Base-by-base conservation (phyloP, 2,113 vertebrate genomes). In the Caloenas nicobarica region DNA sequence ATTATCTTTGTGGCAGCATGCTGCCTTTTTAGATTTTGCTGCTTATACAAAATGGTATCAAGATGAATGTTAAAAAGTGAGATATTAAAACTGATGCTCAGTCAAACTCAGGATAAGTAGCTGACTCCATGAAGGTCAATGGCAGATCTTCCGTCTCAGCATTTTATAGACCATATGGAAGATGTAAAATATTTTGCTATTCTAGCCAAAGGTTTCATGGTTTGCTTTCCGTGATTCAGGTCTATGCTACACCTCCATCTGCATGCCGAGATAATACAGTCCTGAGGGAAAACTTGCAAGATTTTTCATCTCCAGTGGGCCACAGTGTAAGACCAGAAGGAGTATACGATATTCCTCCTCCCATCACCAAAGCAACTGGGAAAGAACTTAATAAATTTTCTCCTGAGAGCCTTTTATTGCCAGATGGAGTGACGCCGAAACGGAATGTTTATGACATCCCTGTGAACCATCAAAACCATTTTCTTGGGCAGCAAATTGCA, bases 291-390 rank as follows among this genome's bases (percentile, higher is more conserved):
- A 98, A 98, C 14, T 96, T 98, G 33, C 98, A 99, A 51, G 99
- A 99, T 77, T 99, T 99, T 92, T 98, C 98, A 0, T 97, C 99
- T 97, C 97, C 99, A 4, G 80, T 98, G 69, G 97, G 95, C 61
- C 97, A 97, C 96, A 69, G 50, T 4, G 51, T 54, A 38, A 98
- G 96, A 95, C 95, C 81, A 92, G 99, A 99, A 94, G 98, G 98
- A 7, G 97, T 99, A 26, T 99, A 99, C 36, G 99, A 99, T 81
- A 97, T 99, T n/a, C 99, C 99, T 36, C 99, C 99, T 7, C 69
- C 98, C 5, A 79, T 93, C 66, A 86, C 98, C 93, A 99, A 98
- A 97, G 76, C 96, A 36, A 48, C 91, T 7, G 97, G 97, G 42
- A 98, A 97, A 88, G 98, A 98, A 58, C 88, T 91, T 23, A 13